phyloP scores from a whole-genome alignment of 2,113 vertebrate species.

The Gadus chalcogrammus region DNA sequence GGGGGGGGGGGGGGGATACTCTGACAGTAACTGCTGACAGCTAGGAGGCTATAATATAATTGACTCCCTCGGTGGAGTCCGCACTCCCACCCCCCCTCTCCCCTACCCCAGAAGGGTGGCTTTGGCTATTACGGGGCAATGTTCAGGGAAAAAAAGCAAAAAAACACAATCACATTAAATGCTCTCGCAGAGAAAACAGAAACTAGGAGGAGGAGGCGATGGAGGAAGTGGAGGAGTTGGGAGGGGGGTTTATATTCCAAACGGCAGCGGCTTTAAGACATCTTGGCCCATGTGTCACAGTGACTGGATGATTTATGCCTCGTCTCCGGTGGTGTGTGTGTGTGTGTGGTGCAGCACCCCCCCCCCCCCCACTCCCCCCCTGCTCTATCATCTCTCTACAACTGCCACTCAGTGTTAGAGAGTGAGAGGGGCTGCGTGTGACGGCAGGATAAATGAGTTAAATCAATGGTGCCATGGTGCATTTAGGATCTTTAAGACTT shows the following conservation, averaged over 20 bases:
- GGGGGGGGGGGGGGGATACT: too few species aligned
- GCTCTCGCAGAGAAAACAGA: too few species aligned
- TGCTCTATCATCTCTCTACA: constrained; percentile 20
- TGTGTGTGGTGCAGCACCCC: too few species aligned
- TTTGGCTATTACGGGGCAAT: too few species aligned
- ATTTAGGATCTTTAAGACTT: constrained; percentile 31
- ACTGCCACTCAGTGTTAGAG: constrained; percentile 49
- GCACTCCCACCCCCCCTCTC: neutral
- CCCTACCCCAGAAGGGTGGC: too few species aligned
- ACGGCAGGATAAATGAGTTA: constrained; percentile 29
- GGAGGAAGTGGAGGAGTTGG: too few species aligned
- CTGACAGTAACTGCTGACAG: neutral
- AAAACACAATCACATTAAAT: too few species aligned
- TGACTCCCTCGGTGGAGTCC: neutral
- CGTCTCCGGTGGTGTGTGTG: constrained; percentile 2
- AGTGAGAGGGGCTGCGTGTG: constrained; percentile 14
- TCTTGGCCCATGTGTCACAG: constrained; percentile 8
- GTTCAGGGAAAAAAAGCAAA: too few species aligned
- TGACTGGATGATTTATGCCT: constrained; percentile 51
- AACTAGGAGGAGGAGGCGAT: too few species aligned
- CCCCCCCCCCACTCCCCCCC: too few species aligned
- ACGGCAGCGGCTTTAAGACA: too few species aligned
- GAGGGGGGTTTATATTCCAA: too few species aligned
- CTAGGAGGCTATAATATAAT: neutral
- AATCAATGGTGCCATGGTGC: constrained; percentile 28